Evolutionary conservation across 2,113 vertebrate genomes (phyloP).

Genomic region (Mesitornis unicolor): DNA sequence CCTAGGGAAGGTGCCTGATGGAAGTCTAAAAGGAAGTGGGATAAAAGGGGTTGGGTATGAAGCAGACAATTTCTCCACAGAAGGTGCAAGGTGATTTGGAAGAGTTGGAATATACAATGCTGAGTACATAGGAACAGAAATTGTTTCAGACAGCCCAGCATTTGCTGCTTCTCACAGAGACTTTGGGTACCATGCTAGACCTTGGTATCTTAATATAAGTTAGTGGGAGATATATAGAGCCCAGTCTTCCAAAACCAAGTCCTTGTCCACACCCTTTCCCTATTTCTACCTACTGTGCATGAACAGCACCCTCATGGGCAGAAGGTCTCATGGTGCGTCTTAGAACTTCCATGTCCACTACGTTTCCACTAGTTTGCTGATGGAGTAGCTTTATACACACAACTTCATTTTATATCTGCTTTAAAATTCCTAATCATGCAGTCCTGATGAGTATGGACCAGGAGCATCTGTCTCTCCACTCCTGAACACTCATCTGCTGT

Average conservation of each 20-base stretch:
- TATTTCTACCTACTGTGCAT: neutral
- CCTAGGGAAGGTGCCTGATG: neutral
- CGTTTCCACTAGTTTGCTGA: neutral
- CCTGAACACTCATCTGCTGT: neutral
- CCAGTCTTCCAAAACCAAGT: neutral
- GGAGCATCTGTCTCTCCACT: neutral
- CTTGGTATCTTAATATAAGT: neutral
- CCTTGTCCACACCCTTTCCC: too few relatives aligned
- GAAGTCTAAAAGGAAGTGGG: neutral
- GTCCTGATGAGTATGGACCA: neutral
- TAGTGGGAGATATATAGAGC: neutral
- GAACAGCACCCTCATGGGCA: neutral
- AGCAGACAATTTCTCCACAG: neutral
- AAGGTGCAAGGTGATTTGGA: neutral
- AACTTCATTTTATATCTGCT: neutral
- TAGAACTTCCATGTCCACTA: neutral
- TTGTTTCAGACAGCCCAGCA: neutral
- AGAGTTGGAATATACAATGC: neutral
- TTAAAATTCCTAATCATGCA: neutral
- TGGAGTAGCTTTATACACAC: neutral
- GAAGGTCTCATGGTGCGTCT: neutral
- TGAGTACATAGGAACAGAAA: neutral
- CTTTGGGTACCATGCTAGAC: neutral
- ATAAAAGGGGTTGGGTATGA: accelerated
- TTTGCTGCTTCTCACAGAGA: neutral